Conservation (phyloP, 2,113 vertebrate species). For the Zosterops japonicus region DNA sequence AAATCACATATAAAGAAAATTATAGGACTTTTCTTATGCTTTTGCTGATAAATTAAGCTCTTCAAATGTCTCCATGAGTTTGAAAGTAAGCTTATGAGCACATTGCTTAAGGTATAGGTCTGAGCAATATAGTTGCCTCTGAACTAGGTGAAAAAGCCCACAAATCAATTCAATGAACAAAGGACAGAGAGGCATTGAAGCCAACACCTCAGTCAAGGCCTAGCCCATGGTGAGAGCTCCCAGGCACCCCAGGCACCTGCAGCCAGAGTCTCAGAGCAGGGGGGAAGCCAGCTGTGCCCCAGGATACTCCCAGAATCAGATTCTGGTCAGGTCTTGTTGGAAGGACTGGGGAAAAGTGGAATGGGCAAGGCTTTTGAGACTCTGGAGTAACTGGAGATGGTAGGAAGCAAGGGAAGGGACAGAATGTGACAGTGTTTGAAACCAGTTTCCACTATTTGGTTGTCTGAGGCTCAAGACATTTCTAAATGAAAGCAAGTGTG, state of each 20-base stretch:
- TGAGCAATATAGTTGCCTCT: neutral
- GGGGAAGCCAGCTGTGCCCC: rapidly evolving
- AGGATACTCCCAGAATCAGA: neutral
- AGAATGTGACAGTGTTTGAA: neutral
- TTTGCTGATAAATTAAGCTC: neutral
- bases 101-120: neutral
- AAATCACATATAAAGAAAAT: neutral
- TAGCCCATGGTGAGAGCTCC: neutral
- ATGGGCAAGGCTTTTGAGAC: neutral
- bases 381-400: neutral
- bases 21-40: neutral
- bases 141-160: neutral
- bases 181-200: neutral
- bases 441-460: neutral
- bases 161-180: neutral
- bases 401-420: neutral
- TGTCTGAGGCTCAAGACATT: neutral
- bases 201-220: neutral
- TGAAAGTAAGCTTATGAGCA: neutral
- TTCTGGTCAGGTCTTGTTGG: neutral
- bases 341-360: neutral
- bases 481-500: rapidly evolving
- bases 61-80: neutral
- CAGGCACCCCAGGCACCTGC: no score
- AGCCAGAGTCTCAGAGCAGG: neutral